Evolutionary conservation across 2,888 invertebrate genomes (phyloP), one percentile per base, ranked within the genome.

Genomic region (Temnothorax unifasciatus): DNA sequence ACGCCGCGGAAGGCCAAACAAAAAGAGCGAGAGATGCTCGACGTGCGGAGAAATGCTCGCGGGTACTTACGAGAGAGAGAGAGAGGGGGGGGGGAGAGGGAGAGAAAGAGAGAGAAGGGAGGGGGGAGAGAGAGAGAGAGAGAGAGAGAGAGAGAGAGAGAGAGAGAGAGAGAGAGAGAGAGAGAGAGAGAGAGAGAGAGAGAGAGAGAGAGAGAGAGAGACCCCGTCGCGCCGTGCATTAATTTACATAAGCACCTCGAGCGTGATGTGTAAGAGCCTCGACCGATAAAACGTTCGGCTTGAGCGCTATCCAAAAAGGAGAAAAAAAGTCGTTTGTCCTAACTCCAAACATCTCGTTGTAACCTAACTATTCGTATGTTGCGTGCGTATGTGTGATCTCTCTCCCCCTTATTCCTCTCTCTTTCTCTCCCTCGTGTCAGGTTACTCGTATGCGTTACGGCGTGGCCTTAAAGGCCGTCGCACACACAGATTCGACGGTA

Each of bases 21-120:
- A 79, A 59, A 79, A 21, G 59, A 59, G 59, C 18, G 34, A 69
- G 29, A 47, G 59, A 59, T 68, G 50, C 18, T 50, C 68, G 11
- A 25, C n/a, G 25, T 18, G 21, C 15, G 52, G 63, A 75, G 44
- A 44, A 59, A 74, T n/a, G 74, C 57, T 25, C 47, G 21, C 47
- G 29, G 21, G 29, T 34, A 59, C 13, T 47, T 34, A 25, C 29
- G n/a, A n/a, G n/a, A n/a, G n/a, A n/a, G n/a, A n/a, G n/a, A n/a
- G n/a, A n/a, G n/a, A n/a, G n/a, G n/a, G n/a, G n/a, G n/a, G n/a
- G n/a, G n/a, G n/a, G n/a, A n/a, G n/a, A n/a, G n/a, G n/a, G n/a
- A n/a, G n/a, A n/a, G n/a, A n/a, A n/a, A n/a, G n/a, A n/a, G n/a
- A n/a, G n/a, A n/a, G n/a, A n/a, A n/a, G n/a, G n/a, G n/a, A n/a